phyloP scores from a whole-genome alignment of 2,113 vertebrate genomes.

The Kryptolebias marmoratus region DNA sequence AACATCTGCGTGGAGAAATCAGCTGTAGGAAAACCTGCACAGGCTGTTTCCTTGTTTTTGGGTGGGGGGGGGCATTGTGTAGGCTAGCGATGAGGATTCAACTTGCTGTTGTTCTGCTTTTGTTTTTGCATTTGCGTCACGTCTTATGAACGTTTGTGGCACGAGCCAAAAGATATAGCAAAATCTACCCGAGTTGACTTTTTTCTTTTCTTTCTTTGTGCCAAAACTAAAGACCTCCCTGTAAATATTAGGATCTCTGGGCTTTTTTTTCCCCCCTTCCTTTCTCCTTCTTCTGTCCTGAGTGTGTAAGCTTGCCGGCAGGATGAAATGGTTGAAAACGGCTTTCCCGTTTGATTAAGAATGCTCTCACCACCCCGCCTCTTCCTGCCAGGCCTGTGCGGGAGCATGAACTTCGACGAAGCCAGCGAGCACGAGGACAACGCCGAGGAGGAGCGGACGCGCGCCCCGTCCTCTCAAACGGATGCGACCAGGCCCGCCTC shows the following conservation, averaged over 20 bases:
- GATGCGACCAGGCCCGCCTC: conserved; percentile 84
- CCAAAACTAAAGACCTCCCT: background rate
- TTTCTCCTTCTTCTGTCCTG: background rate
- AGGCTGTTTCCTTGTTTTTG: background rate
- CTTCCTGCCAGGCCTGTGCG: conserved; percentile 84
- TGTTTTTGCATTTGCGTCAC: conserved; percentile 37
- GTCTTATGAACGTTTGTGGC: conserved; percentile 1
- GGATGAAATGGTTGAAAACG: background rate
- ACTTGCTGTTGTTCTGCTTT: background rate
- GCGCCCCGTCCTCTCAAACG: conserved; percentile 73
- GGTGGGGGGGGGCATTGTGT: background rate
- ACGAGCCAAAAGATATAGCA: background rate
- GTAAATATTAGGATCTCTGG: conserved; percentile 19
- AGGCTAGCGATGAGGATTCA: background rate
- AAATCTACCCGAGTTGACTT: background rate
- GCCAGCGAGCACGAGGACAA: conserved; percentile 81
- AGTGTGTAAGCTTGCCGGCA: background rate
- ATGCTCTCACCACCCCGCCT: background rate
- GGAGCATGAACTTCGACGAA: conserved; percentile 94
- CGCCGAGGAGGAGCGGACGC: conserved; percentile 64
- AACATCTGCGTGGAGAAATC: conserved; percentile 20
- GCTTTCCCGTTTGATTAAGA: background rate
- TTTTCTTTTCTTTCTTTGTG: background rate
- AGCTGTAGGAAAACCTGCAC: background rate
- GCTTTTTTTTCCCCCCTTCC: background rate